Percentiles rank a stretch among this genome's conserved stretches.
These are phyloP conservation scores for Argentina silus DNA, from an alignment of 2,797 vertebrate species.

Conservation along the genomic window DNA sequence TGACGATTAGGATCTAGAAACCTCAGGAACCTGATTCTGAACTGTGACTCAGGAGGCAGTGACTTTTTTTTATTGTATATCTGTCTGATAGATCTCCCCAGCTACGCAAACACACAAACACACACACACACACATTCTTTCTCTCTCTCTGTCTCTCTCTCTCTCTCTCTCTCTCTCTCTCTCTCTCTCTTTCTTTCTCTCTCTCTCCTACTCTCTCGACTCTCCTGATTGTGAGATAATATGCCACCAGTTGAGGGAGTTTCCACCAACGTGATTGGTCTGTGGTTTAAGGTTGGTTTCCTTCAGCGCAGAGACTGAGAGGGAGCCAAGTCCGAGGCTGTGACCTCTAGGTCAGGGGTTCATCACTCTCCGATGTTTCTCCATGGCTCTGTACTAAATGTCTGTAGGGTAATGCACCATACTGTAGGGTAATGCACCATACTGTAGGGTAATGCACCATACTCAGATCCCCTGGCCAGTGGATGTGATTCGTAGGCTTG, in stretches of 20 bases:
- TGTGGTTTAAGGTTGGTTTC: conserved; percentile 5
- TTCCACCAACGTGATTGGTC: not conserved
- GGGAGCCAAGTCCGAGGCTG: conserved; percentile 16
- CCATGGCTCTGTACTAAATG: conserved; percentile 39
- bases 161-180: too few relatives aligned
- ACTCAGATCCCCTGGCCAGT: conserved; percentile 25
- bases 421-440: conserved; percentile 41
- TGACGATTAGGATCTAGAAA: conserved; percentile 54
- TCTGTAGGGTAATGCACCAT: conserved; percentile 42
- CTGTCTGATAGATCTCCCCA: not conserved
- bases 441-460: conserved; percentile 49
- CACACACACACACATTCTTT: too few relatives aligned
- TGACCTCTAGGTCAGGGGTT: conserved; percentile 58
- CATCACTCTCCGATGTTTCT: conserved; percentile 58
- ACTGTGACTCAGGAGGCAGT: conserved; percentile 16
- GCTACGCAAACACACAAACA: not conserved
- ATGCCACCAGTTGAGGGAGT: not conserved
- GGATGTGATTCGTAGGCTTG: conserved; percentile 13
- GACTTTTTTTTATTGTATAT: not conserved
- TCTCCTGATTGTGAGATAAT: not conserved
- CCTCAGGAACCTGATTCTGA: conserved; percentile 26
- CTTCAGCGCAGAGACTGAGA: not conserved
- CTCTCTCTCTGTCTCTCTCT: too few relatives aligned
- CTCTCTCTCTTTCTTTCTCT: too few relatives aligned
- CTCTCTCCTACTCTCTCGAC: too few relatives aligned